A percentile compares a stretch with the other conserved stretches of the same genome.
Evolutionary conservation across 37 sponge, comb jelly and placozoan genomes (phyloP).

Genomic region (Beroe ovata): DNA sequence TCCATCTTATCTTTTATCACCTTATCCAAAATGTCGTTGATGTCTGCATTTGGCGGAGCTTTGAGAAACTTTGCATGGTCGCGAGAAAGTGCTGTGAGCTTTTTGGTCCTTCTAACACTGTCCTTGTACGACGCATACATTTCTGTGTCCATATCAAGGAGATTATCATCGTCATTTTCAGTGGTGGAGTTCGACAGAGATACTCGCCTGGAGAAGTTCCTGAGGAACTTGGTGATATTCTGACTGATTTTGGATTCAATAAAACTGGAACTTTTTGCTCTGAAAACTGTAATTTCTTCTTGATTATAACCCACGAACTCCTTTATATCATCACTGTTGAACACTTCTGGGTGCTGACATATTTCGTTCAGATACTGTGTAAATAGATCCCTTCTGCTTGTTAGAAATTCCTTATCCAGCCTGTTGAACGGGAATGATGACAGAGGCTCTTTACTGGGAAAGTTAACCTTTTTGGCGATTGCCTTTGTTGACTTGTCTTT

Average conservation of each 20-base stretch:
- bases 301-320: constrained; percentile 41
- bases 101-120: constrained; percentile 1
- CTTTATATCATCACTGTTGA: not conserved
- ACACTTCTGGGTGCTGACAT: not conserved
- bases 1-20: constrained; percentile 35
- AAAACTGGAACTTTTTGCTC: constrained; percentile 42
- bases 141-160: constrained; percentile 24
- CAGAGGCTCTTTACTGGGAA: constrained; percentile 54
- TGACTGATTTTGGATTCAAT: constrained; percentile 42
- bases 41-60: constrained; percentile 27
- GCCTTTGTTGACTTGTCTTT: not conserved
- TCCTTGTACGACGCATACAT: constrained; percentile 64
- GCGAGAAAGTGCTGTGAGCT: constrained; percentile 29
- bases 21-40: not conserved
- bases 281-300: constrained; percentile 20
- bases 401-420: constrained; percentile 39
- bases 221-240: constrained; percentile 24
- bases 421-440: constrained; percentile 55
- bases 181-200: constrained; percentile 22
- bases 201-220: not conserved
- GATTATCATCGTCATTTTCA: not conserved
- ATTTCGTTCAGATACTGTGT: constrained; percentile 57
- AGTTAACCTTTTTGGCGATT: constrained; percentile 5
- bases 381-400: constrained; percentile 24
- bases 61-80: constrained; percentile 43